Evolutionary conservation across 2,797 vertebrate genomes (phyloP), one percentile per base, ranked within the genome.

Genomic region (Enteromius thamalakanensis): DNA sequence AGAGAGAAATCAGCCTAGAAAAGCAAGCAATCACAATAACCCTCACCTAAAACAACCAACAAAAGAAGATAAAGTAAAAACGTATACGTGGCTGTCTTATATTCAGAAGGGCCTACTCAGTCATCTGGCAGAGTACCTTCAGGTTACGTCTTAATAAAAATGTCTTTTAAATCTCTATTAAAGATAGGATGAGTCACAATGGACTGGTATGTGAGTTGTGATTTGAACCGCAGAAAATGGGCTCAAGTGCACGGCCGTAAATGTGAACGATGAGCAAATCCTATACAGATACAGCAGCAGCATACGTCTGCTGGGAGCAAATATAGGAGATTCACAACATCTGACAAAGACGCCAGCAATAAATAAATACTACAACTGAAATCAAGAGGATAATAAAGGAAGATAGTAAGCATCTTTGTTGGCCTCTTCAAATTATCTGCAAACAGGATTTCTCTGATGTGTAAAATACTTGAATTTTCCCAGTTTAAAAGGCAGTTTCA

Each of bases 391-490:
- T 12, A 60, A 60, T 60, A 23, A 60, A 55, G 15, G 51, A 53
- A 53, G 51, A 53, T 17, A 60, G 4, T 2, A 62, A 29, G 60
- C 32, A 64, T 17, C 62, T 64, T 64, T 64, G 15, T 8, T 64
- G 62, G 62, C 15, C 62, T 32, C 62, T 64, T 64, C 29, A 64
- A 32, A 64, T 32, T 5, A 29, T 29, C 6, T 64, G 60, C 14
- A 15, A 62, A 29, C 58, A 1, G 58, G 40, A 9, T 42, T 34
- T 72, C 47, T 34, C 29, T 32, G 45, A 21, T 51, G 26, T 21
- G 79, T 88, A 88, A 90, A 83, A 84, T 87, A 55, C 10, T n/a
- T 10, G 84, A 76, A 89, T 89, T 68, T 3, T 69, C n/a, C n/a
- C 14, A 23, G 67, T 42, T 70, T 70, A 15, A 45, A 37, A 70